Conservation (phyloP, 2,797 vertebrate species). For the Pangasius macronema region DNA sequence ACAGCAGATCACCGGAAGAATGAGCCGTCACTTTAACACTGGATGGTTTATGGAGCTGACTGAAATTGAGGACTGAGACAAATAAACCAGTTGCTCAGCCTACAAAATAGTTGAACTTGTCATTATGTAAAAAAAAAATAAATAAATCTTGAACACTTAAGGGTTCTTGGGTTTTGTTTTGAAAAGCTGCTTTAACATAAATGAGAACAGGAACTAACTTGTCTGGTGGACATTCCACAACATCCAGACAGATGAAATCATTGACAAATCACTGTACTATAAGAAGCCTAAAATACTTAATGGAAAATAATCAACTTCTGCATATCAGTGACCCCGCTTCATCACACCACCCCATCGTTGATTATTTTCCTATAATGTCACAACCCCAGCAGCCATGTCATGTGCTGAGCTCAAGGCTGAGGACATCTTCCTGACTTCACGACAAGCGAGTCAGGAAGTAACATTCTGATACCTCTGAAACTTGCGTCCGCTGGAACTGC, state of each 20-base stretch:
- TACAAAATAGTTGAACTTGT: too few relatives aligned
- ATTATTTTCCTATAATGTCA: neutral
- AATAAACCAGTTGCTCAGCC: neutral
- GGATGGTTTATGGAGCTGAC: neutral
- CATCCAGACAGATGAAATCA: neutral
- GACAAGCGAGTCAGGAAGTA: too few relatives aligned
- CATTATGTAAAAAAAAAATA: too few relatives aligned
- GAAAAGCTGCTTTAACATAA: neutral
- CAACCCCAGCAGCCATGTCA: too few relatives aligned
- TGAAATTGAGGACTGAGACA: neutral
- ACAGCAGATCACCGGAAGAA: neutral
- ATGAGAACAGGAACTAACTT: neutral
- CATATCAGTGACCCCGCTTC: neutral
- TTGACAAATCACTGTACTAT: neutral
- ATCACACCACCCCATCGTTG: neutral
- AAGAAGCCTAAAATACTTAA: neutral
- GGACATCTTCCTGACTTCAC: neutral
- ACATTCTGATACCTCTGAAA: constrained; percentile 77
- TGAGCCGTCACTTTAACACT: neutral
- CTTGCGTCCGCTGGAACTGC: constrained; percentile 80
- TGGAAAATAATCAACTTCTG: neutral
- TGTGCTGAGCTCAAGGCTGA: neutral
- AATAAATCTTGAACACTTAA: neutral
- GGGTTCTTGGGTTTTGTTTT: neutral
- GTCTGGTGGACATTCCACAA: neutral